These are phyloP conservation scores for Protodeltote pygarga DNA, from an alignment of 2,888 invertebrate genomes.

Conservation along the genomic window DNA sequence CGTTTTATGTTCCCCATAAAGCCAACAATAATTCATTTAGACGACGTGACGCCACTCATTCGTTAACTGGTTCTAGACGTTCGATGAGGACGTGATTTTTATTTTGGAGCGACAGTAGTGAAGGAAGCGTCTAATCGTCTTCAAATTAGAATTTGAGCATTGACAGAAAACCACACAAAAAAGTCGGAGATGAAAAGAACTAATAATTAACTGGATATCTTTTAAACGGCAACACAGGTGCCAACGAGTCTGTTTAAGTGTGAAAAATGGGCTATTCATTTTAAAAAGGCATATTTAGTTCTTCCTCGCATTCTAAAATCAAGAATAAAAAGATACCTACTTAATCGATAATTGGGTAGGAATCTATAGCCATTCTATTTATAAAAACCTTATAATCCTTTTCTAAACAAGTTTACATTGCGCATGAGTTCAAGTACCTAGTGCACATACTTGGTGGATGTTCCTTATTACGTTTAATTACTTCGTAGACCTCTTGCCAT, in stretches of 20 bases:
- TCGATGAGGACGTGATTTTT: conserved; percentile 53
- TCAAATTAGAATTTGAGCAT: conserved; percentile 46
- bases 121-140: conserved; percentile 45
- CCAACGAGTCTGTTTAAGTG: conserved; percentile 23
- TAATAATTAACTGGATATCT: conserved; percentile 28
- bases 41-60: conserved; percentile 86
- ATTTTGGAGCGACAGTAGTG: conserved; percentile 43
- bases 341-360: too few relatives aligned
- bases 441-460: too few relatives aligned
- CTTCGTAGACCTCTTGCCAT: too few relatives aligned
- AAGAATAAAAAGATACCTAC: too few relatives aligned
- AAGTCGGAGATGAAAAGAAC: conserved; percentile 28
- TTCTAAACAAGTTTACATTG: too few relatives aligned
- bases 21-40: conserved; percentile 87
- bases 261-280: too few relatives aligned
- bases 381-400: too few relatives aligned
- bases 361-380: too few relatives aligned
- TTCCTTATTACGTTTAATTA: too few relatives aligned
- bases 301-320: too few relatives aligned
- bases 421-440: too few relatives aligned
- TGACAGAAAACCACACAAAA: conserved; percentile 38
- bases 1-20: conserved; percentile 85
- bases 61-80: conserved; percentile 80
- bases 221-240: conserved; percentile 15
- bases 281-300: too few relatives aligned